phyloP scores from a whole-genome alignment of 2,797 vertebrate species.

The Tenualosa thibaudeaui region DNA sequence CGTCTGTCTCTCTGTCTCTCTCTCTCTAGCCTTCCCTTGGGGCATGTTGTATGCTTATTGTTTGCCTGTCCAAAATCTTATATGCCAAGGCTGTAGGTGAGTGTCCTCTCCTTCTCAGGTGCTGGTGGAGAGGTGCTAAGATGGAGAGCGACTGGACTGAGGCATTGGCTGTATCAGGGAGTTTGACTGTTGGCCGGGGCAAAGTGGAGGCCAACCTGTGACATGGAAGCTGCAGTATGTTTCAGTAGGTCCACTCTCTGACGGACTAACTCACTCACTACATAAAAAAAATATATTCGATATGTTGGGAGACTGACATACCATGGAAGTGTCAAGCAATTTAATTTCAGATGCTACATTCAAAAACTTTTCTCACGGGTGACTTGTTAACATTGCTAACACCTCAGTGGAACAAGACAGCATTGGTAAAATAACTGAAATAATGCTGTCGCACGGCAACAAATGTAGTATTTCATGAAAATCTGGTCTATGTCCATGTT shows the following conservation, averaged over 20 bases:
- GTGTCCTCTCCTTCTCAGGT: constrained; percentile 29
- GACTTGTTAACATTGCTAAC: neutral
- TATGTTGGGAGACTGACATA: neutral
- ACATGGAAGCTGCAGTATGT: neutral
- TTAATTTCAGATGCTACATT: neutral
- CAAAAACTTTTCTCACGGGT: neutral
- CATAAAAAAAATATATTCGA: neutral
- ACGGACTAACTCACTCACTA: neutral
- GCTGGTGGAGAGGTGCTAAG: constrained; percentile 21
- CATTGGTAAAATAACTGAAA: neutral
- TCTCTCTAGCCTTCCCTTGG: constrained; percentile 19
- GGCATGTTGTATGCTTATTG: constrained; percentile 29
- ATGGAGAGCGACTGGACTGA: neutral
- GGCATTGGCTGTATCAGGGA: neutral
- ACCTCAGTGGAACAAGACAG: neutral
- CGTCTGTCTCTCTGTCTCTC: neutral
- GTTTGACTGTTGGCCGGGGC: neutral
- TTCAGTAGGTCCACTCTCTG: neutral
- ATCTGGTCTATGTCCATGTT: neutral
- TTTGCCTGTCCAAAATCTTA: constrained; percentile 33
- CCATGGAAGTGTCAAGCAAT: neutral
- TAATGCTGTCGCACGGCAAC: neutral
- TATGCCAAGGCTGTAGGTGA: constrained; percentile 26
- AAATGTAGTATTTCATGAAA: neutral
- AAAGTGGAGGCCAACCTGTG: constrained; percentile 15